These are phyloP conservation scores for Magallana nippona DNA, from an alignment of 2,888 invertebrate species.

Conservation along the genomic window DNA sequence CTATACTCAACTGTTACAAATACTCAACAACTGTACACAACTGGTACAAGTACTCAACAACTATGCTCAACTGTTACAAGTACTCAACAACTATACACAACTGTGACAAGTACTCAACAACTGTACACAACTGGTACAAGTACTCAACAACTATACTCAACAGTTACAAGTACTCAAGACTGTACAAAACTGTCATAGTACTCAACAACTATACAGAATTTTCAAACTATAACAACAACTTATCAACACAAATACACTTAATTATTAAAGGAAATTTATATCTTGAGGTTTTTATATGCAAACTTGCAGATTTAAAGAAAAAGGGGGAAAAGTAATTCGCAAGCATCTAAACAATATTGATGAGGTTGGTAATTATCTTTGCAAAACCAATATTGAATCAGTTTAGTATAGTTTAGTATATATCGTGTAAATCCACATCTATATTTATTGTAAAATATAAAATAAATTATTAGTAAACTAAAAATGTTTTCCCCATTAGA, in stretches of 20 bases:
- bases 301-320: constrained; percentile 81
- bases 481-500: constrained; percentile 51
- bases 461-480: too few species aligned
- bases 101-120: neutral
- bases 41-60: neutral
- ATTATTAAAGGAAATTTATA: constrained; percentile 3
- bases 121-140: constrained; percentile 85
- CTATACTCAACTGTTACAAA: too few species aligned
- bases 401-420: too few species aligned
- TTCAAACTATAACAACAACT: too few species aligned
- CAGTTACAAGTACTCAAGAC: too few species aligned
- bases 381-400: neutral
- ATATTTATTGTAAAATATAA: too few species aligned
- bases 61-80: constrained; percentile 80
- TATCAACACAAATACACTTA: neutral
- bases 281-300: neutral
- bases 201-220: too few species aligned
- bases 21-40: neutral
- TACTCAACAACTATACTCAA: neutral
- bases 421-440: too few species aligned
- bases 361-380: constrained; percentile 33
- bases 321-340: constrained; percentile 84
- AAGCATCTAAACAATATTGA: constrained; percentile 34
- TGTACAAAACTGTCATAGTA: too few species aligned
- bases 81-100: constrained; percentile 80